Evolutionary conservation across 1,140 invertebrate species (phyloP).

Genomic region (Schlechtendalia chinensis): DNA sequence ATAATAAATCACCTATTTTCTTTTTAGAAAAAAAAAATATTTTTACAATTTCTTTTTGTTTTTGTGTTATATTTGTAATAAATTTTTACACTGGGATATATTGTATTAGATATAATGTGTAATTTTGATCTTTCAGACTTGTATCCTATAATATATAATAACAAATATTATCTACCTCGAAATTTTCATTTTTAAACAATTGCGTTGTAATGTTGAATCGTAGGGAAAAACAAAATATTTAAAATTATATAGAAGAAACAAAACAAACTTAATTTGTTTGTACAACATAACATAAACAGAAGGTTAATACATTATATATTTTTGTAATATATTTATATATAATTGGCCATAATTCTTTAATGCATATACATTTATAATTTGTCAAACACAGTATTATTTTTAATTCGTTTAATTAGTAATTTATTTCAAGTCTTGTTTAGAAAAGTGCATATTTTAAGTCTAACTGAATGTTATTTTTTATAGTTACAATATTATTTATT

Average conservation of each 20-base stretch:
- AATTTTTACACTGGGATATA: neutral
- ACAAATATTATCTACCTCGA: slow-evolving; percentile 27
- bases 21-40: neutral
- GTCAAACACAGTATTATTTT: slow-evolving; percentile 5
- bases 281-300: slow-evolving; percentile 4
- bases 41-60: neutral
- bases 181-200: neutral
- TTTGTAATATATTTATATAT: slow-evolving; percentile 4
- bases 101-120: neutral
- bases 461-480: neutral
- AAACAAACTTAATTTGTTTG: neutral
- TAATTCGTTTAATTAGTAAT: neutral
- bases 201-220: neutral
- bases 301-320: too few species aligned
- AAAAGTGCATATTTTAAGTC: neutral
- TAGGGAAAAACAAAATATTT: neutral
- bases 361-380: slow-evolving; percentile 3
- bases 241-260: neutral
- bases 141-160: slow-evolving; percentile 6
- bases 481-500: neutral
- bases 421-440: slow-evolving; percentile 12
- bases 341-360: slow-evolving; percentile 12
- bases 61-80: neutral
- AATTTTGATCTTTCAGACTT: slow-evolving; percentile 3
- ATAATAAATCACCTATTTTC: neutral